Evolutionary conservation across 1,140 invertebrate species (phyloP).

Genomic region (Onthophagus taurus): DNA sequence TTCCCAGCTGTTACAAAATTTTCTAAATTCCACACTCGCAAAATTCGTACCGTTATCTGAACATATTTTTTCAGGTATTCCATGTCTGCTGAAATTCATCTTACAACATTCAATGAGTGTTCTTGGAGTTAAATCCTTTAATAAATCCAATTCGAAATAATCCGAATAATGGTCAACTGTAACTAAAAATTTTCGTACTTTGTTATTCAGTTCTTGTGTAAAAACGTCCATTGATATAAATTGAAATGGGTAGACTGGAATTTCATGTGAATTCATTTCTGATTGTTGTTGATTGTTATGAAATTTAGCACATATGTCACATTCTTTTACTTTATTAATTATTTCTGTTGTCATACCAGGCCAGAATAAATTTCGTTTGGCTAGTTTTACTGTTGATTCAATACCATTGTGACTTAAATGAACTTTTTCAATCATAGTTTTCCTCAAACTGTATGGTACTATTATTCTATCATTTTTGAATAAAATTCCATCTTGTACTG

Average conservation of each 20-base stretch:
- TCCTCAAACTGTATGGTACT: slow-evolving; percentile 23
- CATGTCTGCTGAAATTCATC: slow-evolving; percentile 7
- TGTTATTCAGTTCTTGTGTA: too few relatives aligned
- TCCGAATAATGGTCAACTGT: too few relatives aligned
- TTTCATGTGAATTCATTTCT: slow-evolving; percentile 11
- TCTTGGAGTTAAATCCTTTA: background rate
- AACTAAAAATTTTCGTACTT: too few relatives aligned
- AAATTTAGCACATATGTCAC: slow-evolving; percentile 10
- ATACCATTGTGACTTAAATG: slow-evolving; percentile 15
- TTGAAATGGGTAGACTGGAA: slow-evolving; percentile 13
- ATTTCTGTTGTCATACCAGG: background rate
- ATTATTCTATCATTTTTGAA: slow-evolving; percentile 22
- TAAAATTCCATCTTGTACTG: slow-evolving; percentile 3
- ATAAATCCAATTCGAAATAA: too few relatives aligned
- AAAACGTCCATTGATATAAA: too few relatives aligned
- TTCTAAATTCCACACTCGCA: slow-evolving; percentile 14
- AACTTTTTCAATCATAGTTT: slow-evolving; percentile 16
- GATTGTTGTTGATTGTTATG: background rate
- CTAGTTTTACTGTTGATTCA: slow-evolving; percentile 24
- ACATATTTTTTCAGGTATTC: slow-evolving; percentile 1
- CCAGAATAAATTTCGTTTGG: slow-evolving; percentile 17
- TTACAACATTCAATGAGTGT: slow-evolving; percentile 3
- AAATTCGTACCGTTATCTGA: slow-evolving; percentile 18
- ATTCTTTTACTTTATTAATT: background rate
- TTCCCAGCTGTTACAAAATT: slow-evolving; percentile 18